Percentiles rank a stretch among this genome's conserved stretches.
Conservation (phyloP, 92 coral and sea anemone genomes). For the Phenganax subtilis region DNA sequence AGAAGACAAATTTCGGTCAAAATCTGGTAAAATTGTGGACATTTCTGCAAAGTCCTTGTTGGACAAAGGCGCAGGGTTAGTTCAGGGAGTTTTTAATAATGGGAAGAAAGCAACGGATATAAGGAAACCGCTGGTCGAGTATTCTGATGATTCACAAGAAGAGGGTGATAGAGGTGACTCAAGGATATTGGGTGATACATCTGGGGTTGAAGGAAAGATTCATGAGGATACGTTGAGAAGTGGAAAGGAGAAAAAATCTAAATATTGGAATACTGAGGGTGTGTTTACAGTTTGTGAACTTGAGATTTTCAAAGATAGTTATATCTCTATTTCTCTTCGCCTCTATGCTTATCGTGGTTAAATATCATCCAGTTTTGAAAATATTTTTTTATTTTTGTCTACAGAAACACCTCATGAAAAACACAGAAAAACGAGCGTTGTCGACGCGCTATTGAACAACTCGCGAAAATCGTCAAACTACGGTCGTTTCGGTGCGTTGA, state of each 20-base stretch:
- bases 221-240: neutral
- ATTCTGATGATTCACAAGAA: conserved; percentile 31
- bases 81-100: neutral
- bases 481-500: conserved; percentile 15
- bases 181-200: neutral
- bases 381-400: neutral
- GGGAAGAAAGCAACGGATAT: neutral
- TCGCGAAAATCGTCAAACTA: conserved; percentile 27
- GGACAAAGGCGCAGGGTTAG: conserved; percentile 5
- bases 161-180: conserved; percentile 18
- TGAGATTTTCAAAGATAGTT: neutral
- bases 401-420: conserved; percentile 7
- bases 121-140: conserved; percentile 12
- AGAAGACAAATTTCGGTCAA: conserved; percentile 4
- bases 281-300: no score
- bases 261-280: no score
- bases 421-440: neutral
- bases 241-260: neutral
- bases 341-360: neutral
- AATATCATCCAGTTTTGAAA: neutral
- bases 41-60: neutral
- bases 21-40: neutral
- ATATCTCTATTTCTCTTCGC: neutral
- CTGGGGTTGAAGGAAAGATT: neutral
- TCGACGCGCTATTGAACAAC: conserved; percentile 21